Conservation (phyloP, 2,113 vertebrate genomes). For the Cochlearius cochlearius region DNA sequence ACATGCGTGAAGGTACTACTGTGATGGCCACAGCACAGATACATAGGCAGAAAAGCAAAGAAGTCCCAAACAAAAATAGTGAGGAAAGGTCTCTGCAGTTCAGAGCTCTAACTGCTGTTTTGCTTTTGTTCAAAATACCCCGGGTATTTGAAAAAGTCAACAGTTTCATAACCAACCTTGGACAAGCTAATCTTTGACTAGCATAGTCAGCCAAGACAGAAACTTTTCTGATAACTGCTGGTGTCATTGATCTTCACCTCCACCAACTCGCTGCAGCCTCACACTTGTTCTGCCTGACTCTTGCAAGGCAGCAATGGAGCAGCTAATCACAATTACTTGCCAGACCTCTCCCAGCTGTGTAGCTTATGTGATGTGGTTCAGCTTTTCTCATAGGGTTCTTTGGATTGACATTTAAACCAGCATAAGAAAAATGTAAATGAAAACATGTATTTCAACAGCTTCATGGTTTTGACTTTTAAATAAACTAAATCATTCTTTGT, state of each 20-base stretch:
- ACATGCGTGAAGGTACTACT: neutral
- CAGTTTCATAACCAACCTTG: constrained; percentile 67
- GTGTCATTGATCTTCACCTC: constrained; percentile 35
- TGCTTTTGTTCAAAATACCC: neutral
- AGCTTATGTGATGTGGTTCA: neutral
- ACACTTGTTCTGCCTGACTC: neutral
- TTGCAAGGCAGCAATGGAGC: neutral
- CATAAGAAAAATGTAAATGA: neutral
- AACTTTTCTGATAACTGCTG: constrained; percentile 20
- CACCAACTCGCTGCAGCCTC: neutral
- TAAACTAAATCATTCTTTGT: neutral
- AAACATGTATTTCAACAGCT: neutral
- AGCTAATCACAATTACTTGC: neutral
- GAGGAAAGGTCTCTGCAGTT: neutral
- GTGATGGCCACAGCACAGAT: neutral
- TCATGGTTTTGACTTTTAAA: neutral
- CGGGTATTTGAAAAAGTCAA: constrained; percentile 42
- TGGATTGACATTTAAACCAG: neutral
- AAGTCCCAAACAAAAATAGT: neutral
- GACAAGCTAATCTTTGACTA: constrained; percentile 65
- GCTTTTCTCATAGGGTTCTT: neutral
- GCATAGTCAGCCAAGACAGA: neutral
- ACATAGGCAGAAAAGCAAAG: neutral
- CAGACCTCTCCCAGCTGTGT: neutral
- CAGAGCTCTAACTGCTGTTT: neutral